Evolutionary conservation across 2,113 vertebrate species (phyloP).

Genomic region (Poicephalus gulielmi): DNA sequence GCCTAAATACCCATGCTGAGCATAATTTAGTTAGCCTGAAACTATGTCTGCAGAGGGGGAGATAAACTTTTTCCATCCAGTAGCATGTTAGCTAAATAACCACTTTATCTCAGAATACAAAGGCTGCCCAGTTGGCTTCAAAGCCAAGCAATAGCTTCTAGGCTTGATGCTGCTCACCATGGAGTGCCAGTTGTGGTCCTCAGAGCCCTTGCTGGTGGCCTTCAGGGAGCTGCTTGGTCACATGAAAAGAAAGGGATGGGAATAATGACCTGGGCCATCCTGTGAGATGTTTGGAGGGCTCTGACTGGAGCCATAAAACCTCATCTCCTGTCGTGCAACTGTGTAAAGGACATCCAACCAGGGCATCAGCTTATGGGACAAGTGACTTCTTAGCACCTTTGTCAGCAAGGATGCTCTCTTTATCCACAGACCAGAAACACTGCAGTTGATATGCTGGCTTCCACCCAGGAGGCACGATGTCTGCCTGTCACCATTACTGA

Average conservation of each 20-base stretch:
- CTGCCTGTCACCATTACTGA: neutral
- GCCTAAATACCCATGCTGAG: slow-evolving; percentile 26
- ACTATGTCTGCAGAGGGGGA: neutral
- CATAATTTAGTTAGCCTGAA: slow-evolving; percentile 34
- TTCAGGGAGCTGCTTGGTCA: neutral
- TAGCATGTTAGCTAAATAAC: neutral
- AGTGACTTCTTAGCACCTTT: neutral
- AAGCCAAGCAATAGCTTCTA: neutral
- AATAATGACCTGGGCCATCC: neutral
- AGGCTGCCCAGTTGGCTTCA: neutral
- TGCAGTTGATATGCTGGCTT: neutral
- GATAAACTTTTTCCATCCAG: slow-evolving; percentile 5
- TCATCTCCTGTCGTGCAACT: neutral
- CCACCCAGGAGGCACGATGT: neutral
- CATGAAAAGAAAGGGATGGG: neutral
- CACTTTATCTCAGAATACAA: neutral
- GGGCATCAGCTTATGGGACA: neutral
- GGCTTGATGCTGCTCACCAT: neutral
- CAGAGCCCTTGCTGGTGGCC: neutral
- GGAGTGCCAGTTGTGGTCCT: neutral
- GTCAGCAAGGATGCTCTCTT: neutral
- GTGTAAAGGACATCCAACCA: neutral
- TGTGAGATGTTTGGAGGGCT: neutral
- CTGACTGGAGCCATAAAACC: neutral
- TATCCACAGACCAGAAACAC: neutral